phyloP scores from a whole-genome alignment of 1,140 invertebrate genomes.

The Spodoptera litura region DNA sequence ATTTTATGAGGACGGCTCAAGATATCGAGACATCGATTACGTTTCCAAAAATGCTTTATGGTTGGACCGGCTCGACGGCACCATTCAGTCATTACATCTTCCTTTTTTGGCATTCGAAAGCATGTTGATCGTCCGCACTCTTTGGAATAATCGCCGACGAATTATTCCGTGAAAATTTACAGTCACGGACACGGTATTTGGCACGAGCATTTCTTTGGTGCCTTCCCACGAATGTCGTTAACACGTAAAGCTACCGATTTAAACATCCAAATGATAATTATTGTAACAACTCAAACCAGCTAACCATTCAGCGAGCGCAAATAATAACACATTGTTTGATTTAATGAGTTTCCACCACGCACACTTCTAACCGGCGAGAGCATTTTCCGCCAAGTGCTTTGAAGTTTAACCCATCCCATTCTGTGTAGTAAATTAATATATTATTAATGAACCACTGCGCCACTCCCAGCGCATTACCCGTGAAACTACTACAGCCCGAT shows the following conservation, averaged over 20 bases:
- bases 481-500: constrained; percentile 44
- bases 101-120: constrained; percentile 59
- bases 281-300: constrained; percentile 14
- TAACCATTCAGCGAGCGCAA: constrained; percentile 52
- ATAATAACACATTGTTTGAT: constrained; percentile 43
- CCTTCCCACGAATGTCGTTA: constrained; percentile 52
- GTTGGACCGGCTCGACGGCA: constrained; percentile 41
- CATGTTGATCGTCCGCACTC: constrained; percentile 44
- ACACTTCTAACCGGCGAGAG: constrained; percentile 49
- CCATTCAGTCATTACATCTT: constrained; percentile 54
- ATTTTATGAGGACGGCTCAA: constrained; percentile 30
- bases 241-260: constrained; percentile 45
- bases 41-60: constrained; percentile 39
- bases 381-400: constrained; percentile 51
- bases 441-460: constrained; percentile 49
- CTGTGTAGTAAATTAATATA: constrained; percentile 53
- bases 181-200: constrained; percentile 49
- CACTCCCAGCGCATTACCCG: constrained; percentile 39
- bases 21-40: constrained; percentile 38
- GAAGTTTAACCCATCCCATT: constrained; percentile 42
- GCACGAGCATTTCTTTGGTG: constrained; percentile 48
- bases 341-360: constrained; percentile 29
- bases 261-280: constrained; percentile 35
- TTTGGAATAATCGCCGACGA: constrained; percentile 48
- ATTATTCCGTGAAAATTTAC: constrained; percentile 56